phyloP scores from a whole-genome alignment of 2,888 invertebrate species.

The Dasysyrphus albostriatus region DNA sequence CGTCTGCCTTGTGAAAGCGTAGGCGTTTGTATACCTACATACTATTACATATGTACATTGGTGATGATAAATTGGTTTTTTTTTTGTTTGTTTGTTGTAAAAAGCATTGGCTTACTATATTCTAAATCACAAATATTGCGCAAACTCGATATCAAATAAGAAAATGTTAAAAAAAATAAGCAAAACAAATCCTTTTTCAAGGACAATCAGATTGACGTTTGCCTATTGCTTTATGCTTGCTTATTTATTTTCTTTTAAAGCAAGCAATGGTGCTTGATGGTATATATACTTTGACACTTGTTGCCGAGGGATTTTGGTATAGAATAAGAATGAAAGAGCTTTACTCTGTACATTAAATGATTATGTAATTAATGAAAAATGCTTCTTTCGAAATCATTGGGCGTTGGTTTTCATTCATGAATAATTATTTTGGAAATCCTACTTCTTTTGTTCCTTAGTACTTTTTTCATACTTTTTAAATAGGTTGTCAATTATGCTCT shows the following conservation, averaged over 20 bases:
- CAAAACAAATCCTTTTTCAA: conserved; percentile 55
- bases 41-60: neutral
- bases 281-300: conserved; percentile 52
- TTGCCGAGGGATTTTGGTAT: conserved; percentile 35
- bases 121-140: conserved; percentile 54
- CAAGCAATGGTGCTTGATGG: conserved; percentile 1
- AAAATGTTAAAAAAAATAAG: neutral
- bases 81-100: conserved; percentile 8
- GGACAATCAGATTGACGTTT: conserved; percentile 67
- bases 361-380: conserved; percentile 23
- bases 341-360: conserved; percentile 14
- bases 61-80: neutral
- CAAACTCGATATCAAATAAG: conserved; percentile 56
- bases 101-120: conserved; percentile 2
- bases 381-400: neutral
- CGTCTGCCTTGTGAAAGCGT: conserved; percentile 53
- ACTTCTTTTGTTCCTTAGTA: no score
- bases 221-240: conserved; percentile 26
- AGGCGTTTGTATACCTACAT: conserved; percentile 25
- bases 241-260: conserved; percentile 24
- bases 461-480: no score
- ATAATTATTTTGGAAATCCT: neutral
- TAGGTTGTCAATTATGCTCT: no score
- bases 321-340: neutral
- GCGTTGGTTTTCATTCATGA: conserved; percentile 18